A percentile compares a stretch with the other conserved stretches of the same genome.
Conservation (phyloP, 2,888 invertebrate genomes). For the Nemoura dubitans region DNA sequence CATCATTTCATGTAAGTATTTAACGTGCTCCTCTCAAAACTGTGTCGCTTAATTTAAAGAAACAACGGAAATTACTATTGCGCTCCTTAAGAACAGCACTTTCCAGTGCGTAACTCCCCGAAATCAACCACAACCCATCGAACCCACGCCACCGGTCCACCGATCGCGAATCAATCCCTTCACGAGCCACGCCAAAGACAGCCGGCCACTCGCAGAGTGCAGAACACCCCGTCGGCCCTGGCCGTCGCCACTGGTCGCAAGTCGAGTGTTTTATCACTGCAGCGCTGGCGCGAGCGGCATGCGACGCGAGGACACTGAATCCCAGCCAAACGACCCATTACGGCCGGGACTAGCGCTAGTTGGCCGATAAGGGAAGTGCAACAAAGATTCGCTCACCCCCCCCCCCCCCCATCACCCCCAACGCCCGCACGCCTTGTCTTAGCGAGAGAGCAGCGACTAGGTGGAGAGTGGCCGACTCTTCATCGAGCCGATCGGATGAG, state of each 20-base stretch:
- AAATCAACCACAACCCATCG: too few relatives aligned
- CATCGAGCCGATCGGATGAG: too few relatives aligned
- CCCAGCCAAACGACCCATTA: slow-evolving; percentile 49
- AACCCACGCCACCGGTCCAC: neutral
- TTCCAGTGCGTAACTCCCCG: too few relatives aligned
- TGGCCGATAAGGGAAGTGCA: slow-evolving; percentile 44
- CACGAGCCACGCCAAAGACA: neutral
- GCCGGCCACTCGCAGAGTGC: too few relatives aligned
- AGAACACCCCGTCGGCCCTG: too few relatives aligned
- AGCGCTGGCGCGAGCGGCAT: neutral
- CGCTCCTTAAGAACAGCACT: too few relatives aligned
- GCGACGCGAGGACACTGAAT: slow-evolving; percentile 45
- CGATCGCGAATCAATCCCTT: neutral
- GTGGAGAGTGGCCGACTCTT: neutral
- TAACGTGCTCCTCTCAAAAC: too few relatives aligned
- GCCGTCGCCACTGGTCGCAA: neutral
- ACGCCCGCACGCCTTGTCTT: neutral
- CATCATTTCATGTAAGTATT: too few relatives aligned
- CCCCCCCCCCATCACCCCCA: neutral
- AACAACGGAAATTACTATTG: too few relatives aligned
- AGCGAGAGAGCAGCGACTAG: neutral
- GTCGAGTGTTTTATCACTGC: neutral
- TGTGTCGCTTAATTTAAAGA: too few relatives aligned
- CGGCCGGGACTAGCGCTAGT: slow-evolving; percentile 38
- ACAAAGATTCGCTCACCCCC: neutral